Percentiles rank a stretch among this genome's conserved stretches.
Conservation (phyloP, 2,888 invertebrate genomes). For the Drosophila lutescens region DNA sequence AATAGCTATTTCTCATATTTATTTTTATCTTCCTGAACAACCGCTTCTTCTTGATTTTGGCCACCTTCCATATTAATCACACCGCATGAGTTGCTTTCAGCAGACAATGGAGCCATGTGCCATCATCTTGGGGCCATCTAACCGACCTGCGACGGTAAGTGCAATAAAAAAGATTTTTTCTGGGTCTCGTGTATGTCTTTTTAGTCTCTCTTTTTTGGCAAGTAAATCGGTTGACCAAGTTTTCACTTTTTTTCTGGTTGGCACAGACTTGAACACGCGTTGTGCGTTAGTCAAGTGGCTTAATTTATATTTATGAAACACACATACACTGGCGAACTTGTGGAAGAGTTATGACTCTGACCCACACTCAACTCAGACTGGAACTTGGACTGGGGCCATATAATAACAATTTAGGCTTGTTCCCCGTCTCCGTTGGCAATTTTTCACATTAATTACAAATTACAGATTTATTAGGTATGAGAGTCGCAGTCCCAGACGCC, state of each 20-base stretch:
- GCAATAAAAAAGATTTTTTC: slow-evolving; percentile 36
- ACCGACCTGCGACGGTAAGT: slow-evolving; percentile 31
- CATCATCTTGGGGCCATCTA: slow-evolving; percentile 45
- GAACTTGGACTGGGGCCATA: slow-evolving; percentile 51
- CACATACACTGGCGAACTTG: slow-evolving; percentile 67
- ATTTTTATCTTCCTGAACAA: slow-evolving; percentile 42
- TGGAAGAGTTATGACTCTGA: slow-evolving; percentile 80
- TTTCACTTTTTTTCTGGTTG: slow-evolving; percentile 50
- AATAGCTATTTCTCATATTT: slow-evolving; percentile 37
- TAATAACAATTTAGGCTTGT: slow-evolving; percentile 80
- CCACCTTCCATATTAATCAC: slow-evolving; percentile 78
- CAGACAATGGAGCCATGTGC: slow-evolving; percentile 74
- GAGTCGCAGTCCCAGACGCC: slow-evolving; percentile 42
- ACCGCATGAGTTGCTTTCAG: slow-evolving; percentile 75
- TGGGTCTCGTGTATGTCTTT: slow-evolving; percentile 11
- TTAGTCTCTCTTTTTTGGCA: slow-evolving; percentile 37
- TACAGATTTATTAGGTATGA: slow-evolving; percentile 80
- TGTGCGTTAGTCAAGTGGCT: slow-evolving; percentile 77
- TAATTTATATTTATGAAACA: slow-evolving; percentile 74
- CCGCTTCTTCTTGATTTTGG: slow-evolving; percentile 56
- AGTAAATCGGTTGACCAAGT: slow-evolving; percentile 60
- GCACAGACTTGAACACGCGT: slow-evolving; percentile 38
- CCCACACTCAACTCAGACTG: slow-evolving; percentile 59
- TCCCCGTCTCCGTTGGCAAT: slow-evolving; percentile 73
- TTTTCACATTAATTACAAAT: slow-evolving; percentile 82